These are phyloP conservation scores for Spodoptera picta DNA, from an alignment of 2,888 invertebrate species.

Conservation along the genomic window DNA sequence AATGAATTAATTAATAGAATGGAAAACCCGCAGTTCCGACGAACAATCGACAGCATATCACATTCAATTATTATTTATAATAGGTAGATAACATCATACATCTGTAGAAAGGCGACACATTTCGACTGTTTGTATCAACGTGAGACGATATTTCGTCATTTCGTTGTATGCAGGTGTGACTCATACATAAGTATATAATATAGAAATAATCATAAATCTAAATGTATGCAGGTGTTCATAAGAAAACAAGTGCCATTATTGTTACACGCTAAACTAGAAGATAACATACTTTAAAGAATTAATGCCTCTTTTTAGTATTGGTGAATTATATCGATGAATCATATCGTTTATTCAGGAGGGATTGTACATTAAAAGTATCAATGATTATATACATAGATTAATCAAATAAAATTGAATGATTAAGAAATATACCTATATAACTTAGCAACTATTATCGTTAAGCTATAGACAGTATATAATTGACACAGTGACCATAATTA, in stretches of 20 bases:
- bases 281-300: not conserved
- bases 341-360: too few species aligned
- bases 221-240: not conserved
- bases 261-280: not conserved
- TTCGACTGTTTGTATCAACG: conserved; percentile 19
- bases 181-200: conserved; percentile 13
- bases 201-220: too few species aligned
- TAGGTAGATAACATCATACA: conserved; percentile 10
- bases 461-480: too few species aligned
- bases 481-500: too few species aligned
- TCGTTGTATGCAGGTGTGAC: conserved; percentile 10
- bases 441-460: too few species aligned
- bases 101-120: conserved; percentile 11
- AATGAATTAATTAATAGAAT: not conserved
- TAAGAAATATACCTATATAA: too few species aligned
- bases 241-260: conserved; percentile 1
- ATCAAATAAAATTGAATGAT: too few species aligned
- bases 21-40: not conserved
- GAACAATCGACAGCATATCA: too few species aligned
- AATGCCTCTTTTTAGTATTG: not conserved
- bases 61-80: too few species aligned
- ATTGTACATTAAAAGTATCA: too few species aligned
- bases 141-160: conserved; percentile 27
- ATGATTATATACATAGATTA: too few species aligned
- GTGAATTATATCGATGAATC: too few species aligned